Base-by-base conservation (phyloP, 2,113 vertebrate species). In the Rafetus swinhoei region DNA sequence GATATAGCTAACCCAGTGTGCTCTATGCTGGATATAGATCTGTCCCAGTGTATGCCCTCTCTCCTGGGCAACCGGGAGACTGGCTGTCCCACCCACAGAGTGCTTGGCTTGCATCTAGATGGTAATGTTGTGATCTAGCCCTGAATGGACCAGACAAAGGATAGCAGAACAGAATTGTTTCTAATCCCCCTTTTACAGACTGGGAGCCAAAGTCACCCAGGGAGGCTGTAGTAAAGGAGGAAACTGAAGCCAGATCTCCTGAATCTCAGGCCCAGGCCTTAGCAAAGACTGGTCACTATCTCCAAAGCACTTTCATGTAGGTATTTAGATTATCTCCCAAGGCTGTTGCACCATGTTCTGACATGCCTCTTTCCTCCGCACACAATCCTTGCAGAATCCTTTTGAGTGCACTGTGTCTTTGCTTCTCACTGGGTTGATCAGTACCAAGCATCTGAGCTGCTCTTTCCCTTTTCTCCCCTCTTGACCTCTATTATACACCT, bases 151-250 rank as follows among this genome's bases (percentile, higher is more conserved):
- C 54, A 35, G 27, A 35, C 69, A 72, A 72, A 35, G n/a, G 10
- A 14, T 3, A n/a, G 39, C 45, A 15, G 27, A 27, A 24, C 21
- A 0, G 0, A 6, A 22, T 14, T 39, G 25, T 18, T 56, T 25
- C 16, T 56, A 21, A 5, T 55, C 69, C 35, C 50, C 35, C 22
- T 13, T 1, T 0, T 29, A 59, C 9, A 74, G 69, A 39, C 21
- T 50, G 27, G 32, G 53, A 25, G 25, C 57, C 22, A 77, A 24
- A 9, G 52, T 86, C 32, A 25, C 0, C 0, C 16, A 1, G 1
- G 21, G 45, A 59, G 16, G 4, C 56, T 35, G 1, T 39, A 39
- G 39, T 39, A 39, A 39, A 39, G 39, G 39, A 39, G 39, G 39
- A 39, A 39, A 39, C 39, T 39, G 39, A 39, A 39, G 39, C 39